Base-by-base conservation (phyloP, 2,888 invertebrate species). In the Horisme vitalbata region DNA sequence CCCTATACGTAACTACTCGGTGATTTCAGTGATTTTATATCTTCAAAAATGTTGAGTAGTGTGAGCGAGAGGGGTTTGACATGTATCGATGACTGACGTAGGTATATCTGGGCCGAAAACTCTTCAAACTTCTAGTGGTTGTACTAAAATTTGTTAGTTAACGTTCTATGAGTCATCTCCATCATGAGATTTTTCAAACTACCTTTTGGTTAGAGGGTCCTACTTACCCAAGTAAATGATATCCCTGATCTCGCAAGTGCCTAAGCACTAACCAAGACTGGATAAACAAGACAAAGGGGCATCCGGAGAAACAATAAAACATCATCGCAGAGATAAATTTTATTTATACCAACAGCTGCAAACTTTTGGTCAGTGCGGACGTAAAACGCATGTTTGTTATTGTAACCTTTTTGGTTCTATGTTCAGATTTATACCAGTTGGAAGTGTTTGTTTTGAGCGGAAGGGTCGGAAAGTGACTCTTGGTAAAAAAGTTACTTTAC, bases 291-390 rank as follows among this genome's bases (percentile, higher is more conserved):
- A 61, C 57, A 58, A 53, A 59, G 54, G 37, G 53, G 51, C 41
- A 45, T 51, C 52, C 52, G 43, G 49, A 43, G 44, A 55, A 84
- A 86, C 83, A 85, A 87, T 86, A 85, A 86, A 86, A 79, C 71
- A 73, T 78, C 80, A 41, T 35, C 7, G 18, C 84, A 79, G 83
- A 83, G 80, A 85, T 86, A 87, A 86, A 86, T 72, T 81, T 83
- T 88, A 89, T 89, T 88, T 86, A 86, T 88, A 88, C 74, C 55
- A 85, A 86, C 88, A 89, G 89, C 89, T 89, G 89, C 88, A 87
- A 88, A 88, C 89, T 87, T 89, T 85, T 89, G 89, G 88, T 89
- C 87, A 88, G 83, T 81, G 74, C 77, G 74, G 62, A 75, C 73
- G 71, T 64, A 66, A 65, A 65, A 82, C 84, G 83, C 52, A 24